phyloP scores from a whole-genome alignment of 2,113 vertebrate species.

The Desmodus rotundus region DNA sequence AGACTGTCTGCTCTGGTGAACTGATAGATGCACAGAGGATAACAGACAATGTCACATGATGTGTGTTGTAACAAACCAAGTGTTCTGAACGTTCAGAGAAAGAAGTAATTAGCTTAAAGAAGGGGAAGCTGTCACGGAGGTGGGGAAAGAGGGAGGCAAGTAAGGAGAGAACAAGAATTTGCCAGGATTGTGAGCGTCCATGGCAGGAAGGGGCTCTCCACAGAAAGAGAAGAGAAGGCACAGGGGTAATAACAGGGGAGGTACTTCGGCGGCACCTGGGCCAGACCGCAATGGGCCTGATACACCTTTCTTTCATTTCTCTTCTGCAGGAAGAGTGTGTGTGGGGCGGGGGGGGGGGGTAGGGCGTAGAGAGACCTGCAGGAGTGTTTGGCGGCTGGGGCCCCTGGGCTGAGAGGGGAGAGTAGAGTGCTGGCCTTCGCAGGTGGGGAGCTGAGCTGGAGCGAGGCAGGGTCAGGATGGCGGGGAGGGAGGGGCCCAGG shows the following conservation, averaged over 20 bases:
- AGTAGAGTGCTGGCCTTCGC: rapidly evolving
- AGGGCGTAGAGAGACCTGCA: not conserved
- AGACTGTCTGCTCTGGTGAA: not conserved
- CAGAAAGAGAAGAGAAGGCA: not conserved
- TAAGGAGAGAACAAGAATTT: not conserved
- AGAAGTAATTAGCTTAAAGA: not conserved
- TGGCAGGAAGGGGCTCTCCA: not conserved
- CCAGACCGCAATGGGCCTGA: rapidly evolving
- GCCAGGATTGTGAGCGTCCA: not conserved
- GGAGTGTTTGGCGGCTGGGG: not conserved
- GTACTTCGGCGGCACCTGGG: not conserved
- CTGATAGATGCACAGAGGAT: not conserved
- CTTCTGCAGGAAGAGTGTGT: not conserved
- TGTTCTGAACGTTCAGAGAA: not conserved
- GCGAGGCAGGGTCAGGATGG: rapidly evolving
- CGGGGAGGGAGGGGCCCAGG: not conserved
- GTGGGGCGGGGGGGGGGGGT: not conserved
- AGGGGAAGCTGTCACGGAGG: not conserved
- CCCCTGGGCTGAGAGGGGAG: not conserved
- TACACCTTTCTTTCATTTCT: not conserved
- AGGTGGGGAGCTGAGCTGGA: not conserved
- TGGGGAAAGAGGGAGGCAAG: not conserved
- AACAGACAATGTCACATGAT: not conserved
- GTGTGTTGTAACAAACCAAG: not conserved
- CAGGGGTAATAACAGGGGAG: not conserved